Percentiles rank a stretch among this genome's conserved stretches.
Conservation (phyloP, 2,113 vertebrate genomes). For the Callorhinus ursinus region DNA sequence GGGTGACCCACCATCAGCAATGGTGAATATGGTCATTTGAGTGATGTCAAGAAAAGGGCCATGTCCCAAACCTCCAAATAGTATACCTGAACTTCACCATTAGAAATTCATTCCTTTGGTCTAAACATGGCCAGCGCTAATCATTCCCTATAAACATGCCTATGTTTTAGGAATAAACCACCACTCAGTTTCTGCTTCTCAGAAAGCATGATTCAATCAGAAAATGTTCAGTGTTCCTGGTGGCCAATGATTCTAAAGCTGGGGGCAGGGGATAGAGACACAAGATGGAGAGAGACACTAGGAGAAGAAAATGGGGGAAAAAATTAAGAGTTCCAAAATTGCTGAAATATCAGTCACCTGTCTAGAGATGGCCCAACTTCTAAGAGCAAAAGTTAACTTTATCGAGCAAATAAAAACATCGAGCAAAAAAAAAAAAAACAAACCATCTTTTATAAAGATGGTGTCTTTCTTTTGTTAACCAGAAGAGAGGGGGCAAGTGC, state of each 20-base stretch:
- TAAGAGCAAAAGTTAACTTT: constrained; percentile 15
- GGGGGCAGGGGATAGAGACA: not conserved
- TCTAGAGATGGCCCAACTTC: not conserved
- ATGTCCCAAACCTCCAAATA: not conserved
- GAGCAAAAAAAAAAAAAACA: not conserved
- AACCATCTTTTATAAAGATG: not conserved
- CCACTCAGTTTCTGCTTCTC: constrained; percentile 71
- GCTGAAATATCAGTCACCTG: not conserved
- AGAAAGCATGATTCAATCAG: constrained; percentile 11
- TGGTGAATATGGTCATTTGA: not conserved
- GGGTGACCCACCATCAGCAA: not conserved
- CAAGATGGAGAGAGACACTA: not conserved
- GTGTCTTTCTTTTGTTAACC: not conserved
- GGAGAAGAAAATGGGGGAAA: not conserved
- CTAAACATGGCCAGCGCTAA: not conserved
- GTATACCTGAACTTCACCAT: not conserved
- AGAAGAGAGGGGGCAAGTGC: not conserved
- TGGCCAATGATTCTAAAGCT: not conserved
- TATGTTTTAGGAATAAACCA: not conserved
- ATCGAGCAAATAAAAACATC: not conserved
- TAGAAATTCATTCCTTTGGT: not conserved
- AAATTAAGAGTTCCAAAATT: not conserved
- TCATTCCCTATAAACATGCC: not conserved
- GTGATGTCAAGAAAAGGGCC: not conserved
- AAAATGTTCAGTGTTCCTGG: not conserved